Evolutionary conservation across 2,797 vertebrate species (phyloP).

Genomic region (Kryptopterus vitreolus): DNA sequence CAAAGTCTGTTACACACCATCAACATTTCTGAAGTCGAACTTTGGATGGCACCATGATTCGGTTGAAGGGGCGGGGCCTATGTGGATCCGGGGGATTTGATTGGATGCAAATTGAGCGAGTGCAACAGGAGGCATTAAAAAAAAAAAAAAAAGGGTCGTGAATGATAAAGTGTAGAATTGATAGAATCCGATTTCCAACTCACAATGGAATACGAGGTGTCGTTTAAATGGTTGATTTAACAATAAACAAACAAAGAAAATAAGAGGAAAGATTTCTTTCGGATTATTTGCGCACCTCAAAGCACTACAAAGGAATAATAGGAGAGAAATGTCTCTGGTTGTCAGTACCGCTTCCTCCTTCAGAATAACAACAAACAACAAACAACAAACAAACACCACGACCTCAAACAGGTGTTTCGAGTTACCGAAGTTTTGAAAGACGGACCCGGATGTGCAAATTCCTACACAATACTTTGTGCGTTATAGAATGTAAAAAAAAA

Average conservation of each 20-base stretch:
- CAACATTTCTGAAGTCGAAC: not conserved
- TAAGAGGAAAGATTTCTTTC: too few species aligned
- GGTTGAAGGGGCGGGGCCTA: not conserved
- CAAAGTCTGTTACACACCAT: too few species aligned
- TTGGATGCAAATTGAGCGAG: not conserved
- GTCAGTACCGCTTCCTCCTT: not conserved
- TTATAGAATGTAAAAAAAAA: not conserved
- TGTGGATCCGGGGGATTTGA: not conserved
- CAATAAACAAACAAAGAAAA: too few species aligned
- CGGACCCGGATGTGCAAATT: constrained; percentile 1
- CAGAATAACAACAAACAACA: not conserved
- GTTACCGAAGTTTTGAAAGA: not conserved
- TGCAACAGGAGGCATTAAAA: not conserved
- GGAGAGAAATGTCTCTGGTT: not conserved
- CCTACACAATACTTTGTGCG: too few species aligned
- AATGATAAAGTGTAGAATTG: not conserved
- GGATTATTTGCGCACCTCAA: too few species aligned
- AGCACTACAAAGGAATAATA: not conserved
- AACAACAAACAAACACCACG: not conserved
- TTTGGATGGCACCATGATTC: not conserved
- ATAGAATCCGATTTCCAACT: not conserved
- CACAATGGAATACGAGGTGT: too few species aligned
- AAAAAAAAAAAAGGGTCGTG: too few species aligned
- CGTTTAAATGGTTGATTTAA: not conserved
- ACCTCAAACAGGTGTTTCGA: constrained; percentile 13